Percentiles rank a stretch among this genome's conserved stretches.
These are phyloP conservation scores for Drosophila santomea DNA, from an alignment of 1,140 invertebrate species.

Conservation along the genomic window DNA sequence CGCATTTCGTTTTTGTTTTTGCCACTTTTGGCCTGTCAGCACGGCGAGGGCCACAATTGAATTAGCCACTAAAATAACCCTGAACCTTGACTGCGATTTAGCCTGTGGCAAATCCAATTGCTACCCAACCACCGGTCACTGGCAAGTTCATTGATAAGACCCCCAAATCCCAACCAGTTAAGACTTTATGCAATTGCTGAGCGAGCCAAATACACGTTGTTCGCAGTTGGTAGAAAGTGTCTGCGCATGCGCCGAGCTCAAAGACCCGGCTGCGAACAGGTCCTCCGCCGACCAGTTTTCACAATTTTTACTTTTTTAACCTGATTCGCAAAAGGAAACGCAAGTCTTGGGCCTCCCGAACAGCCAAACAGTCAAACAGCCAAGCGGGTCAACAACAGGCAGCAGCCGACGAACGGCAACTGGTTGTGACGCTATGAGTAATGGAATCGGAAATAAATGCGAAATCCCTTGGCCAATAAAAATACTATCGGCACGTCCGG, in stretches of 20 bases:
- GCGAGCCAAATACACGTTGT: constrained; percentile 24
- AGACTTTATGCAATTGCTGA: constrained; percentile 63
- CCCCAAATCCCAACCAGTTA: constrained; percentile 48
- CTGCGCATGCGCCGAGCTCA: constrained; percentile 30
- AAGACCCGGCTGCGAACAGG: constrained; percentile 37
- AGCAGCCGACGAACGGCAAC: constrained; percentile 20
- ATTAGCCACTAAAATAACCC: constrained; percentile 67
- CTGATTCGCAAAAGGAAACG: constrained; percentile 73
- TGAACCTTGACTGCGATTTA: constrained; percentile 71
- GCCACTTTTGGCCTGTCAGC: constrained; percentile 48
- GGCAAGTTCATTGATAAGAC: constrained; percentile 78
- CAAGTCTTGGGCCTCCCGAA: constrained; percentile 14
- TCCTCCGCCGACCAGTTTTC: constrained; percentile 70
- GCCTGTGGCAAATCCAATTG: constrained; percentile 35
- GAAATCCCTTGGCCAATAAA: constrained; percentile 62
- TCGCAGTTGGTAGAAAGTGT: constrained; percentile 70
- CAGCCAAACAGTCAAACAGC: not conserved
- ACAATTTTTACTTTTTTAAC: constrained; percentile 71
- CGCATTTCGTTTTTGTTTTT: constrained; percentile 53
- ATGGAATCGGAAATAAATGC: constrained; percentile 67
- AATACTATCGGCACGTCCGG: constrained; percentile 55
- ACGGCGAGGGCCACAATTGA: constrained; percentile 53
- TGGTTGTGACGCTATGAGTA: constrained; percentile 63
- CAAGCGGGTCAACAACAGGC: constrained; percentile 61
- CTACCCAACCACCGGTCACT: constrained; percentile 24